phyloP scores from a whole-genome alignment of 2,797 vertebrate genomes.

The Hapalemur alaotrensis region DNA sequence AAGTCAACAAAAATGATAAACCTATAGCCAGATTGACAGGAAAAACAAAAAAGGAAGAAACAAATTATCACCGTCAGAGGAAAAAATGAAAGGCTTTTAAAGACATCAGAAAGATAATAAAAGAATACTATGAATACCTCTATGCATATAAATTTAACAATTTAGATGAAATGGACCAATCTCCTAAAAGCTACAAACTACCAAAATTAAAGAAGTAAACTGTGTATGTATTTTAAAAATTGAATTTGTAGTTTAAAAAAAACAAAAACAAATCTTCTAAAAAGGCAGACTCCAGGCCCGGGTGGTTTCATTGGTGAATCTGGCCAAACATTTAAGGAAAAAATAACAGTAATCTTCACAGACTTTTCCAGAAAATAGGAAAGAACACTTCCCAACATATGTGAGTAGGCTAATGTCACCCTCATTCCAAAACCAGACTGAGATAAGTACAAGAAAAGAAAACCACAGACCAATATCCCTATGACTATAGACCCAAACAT shows the following conservation, averaged over 20 bases:
- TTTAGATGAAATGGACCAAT: background rate
- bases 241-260: background rate
- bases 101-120: background rate
- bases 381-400: background rate
- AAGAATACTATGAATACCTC: background rate
- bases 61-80: background rate
- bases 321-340: background rate
- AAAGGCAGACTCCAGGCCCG: background rate
- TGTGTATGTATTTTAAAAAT: background rate
- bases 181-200: conserved; percentile 22
- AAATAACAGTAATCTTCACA: background rate
- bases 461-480: background rate
- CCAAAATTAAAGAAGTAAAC: background rate
- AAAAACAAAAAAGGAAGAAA: background rate
- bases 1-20: background rate
- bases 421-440: background rate
- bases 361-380: background rate
- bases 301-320: conserved; percentile 17
- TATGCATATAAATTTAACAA: background rate
- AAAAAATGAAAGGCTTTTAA: background rate
- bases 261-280: background rate
- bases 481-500: background rate
- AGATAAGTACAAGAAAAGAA: background rate
- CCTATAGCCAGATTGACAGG: background rate
- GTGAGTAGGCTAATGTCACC: background rate